Evolutionary conservation across 2,888 invertebrate species (phyloP), one percentile per base, ranked within the genome.

Genomic region (Dolichomitus sp.): DNA sequence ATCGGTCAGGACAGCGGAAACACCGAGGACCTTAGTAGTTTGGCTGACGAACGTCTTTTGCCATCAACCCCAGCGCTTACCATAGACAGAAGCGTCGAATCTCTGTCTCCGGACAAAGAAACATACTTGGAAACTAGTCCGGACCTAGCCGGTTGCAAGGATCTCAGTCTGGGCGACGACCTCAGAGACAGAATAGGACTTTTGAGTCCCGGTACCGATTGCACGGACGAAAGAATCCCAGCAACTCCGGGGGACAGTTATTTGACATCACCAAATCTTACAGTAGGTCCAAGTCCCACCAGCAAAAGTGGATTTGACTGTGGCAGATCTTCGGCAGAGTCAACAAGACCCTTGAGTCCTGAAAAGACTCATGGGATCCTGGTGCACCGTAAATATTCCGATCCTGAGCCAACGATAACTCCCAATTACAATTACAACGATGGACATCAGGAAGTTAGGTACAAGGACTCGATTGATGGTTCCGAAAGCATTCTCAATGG

Each of bases 401-500:
- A 86, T 23, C 83, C 86, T 11, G 86, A 86, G 19, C 85, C 86
- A 0, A 82, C 85, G 4, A 88, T 88, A 9, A 89, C 85, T 0
- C 12, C 88, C 0, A 91, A 89, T 84, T 88, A 87, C 5, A 85
- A 86, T 7, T 89, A 88, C 57, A 92, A 92, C 72, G 94, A 94
- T 40, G 93, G 94, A n/a, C 94, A 94, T 84, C 94, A 94, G 88
- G 94, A 94, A 48, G 95, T 95, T 1, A 77, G 80, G 27, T 83
- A 83, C 89, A 95, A 95, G 85, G 94, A 95, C 83, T 95, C 95
- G 14, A 92, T 95, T 81, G 94, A 94, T 69, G 95, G 94, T 84
- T 93, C 93, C 65, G 94, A 95, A 88, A 95, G 95, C 90, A 94
- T 94, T 85, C 94, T 95, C 83, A 90, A 90, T 4, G 84, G 86